Percentiles rank a stretch among this genome's conserved stretches.
Evolutionary conservation across 2,888 invertebrate genomes (phyloP).

Genomic region (Caenorhabditis wallacei): DNA sequence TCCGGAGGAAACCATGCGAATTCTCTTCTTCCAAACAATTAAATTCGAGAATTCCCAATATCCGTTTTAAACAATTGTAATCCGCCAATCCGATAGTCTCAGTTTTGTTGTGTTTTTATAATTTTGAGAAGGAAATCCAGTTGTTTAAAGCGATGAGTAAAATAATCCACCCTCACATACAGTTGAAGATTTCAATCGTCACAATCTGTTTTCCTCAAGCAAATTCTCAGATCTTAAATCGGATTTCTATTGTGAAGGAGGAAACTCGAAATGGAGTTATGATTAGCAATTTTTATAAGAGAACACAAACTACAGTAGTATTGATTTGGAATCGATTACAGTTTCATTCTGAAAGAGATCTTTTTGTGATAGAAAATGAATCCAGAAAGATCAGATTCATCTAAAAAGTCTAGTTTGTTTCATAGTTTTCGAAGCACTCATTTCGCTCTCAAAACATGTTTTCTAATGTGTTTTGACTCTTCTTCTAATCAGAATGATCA

Average conservation of each 20-base stretch:
- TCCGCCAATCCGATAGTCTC: not conserved
- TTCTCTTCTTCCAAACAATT: not conserved
- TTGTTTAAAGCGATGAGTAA: constrained; percentile 35
- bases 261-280: constrained; percentile 7
- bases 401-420: constrained; percentile 1
- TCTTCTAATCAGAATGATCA: constrained; percentile 25
- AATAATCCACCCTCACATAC: constrained; percentile 49
- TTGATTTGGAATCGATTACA: too few relatives aligned
- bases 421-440: not conserved
- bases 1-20: constrained; percentile 13
- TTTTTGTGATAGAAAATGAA: too few relatives aligned
- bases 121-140: constrained; percentile 7
- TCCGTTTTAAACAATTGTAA: constrained; percentile 33
- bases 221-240: not conserved
- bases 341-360: too few relatives aligned
- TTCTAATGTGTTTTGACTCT: not conserved
- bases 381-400: too few relatives aligned
- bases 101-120: constrained; percentile 3
- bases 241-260: constrained; percentile 15
- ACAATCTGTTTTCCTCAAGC: constrained; percentile 48
- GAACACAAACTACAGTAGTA: too few relatives aligned
- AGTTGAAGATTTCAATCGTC: constrained; percentile 34
- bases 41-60: constrained; percentile 2
- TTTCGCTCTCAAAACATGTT: constrained; percentile 8
- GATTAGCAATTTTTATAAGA: not conserved